Evolutionary conservation across 2,888 invertebrate genomes (phyloP), one percentile per base, ranked within the genome.

Genomic region (Nomada goodeniana): DNA sequence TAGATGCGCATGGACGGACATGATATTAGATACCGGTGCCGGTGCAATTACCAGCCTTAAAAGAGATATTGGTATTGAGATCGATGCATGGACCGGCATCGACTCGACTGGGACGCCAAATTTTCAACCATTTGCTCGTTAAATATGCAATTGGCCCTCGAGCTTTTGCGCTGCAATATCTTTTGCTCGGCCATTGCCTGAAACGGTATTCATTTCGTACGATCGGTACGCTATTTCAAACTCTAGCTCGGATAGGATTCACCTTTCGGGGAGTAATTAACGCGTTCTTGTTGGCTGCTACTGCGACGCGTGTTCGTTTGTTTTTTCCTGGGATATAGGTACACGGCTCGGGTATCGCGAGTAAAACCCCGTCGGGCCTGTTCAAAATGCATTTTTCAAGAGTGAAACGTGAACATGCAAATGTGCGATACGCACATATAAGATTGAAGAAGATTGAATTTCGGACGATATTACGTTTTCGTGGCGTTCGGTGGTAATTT

Each of bases 61-160:
- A 71, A 50, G 72, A 57, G 69, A 61, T 63, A 65, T 68, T 52
- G 65, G 69, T 80, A 73, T 80, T 80, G 80, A 76, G 68, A 72
- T 76, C 70, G 76, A 75, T 72, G 9, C 15, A 7, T 10, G 5
- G 23, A 2, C 68, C 0, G 18, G 10, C 42, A 11, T 47, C 29
- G 15, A 52, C 36, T 57, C 23, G 11, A 10, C 42, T 11, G 75
- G 26, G n/a, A 61, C 78, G 53, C 42, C 68, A 44, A 42, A 70
- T 80, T 83, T 36, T 61, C 42, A 5, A 23, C 36, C 67, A 53
- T 61, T 55, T 59, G 36, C 57, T 55, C 61, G 76, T 59, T 70
- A 68, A 67, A 68, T 55, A 36, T 42, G 50, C 71, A 47, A 47
- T 57, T 59, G 36, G 18, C 15, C 55, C 26, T 23, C 36, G 15